A percentile compares a stretch with the other conserved stretches of the same genome.
These are phyloP conservation scores for Pyrrhosoma nymphula DNA, from an alignment of 2,888 invertebrate species.

Conservation along the genomic window DNA sequence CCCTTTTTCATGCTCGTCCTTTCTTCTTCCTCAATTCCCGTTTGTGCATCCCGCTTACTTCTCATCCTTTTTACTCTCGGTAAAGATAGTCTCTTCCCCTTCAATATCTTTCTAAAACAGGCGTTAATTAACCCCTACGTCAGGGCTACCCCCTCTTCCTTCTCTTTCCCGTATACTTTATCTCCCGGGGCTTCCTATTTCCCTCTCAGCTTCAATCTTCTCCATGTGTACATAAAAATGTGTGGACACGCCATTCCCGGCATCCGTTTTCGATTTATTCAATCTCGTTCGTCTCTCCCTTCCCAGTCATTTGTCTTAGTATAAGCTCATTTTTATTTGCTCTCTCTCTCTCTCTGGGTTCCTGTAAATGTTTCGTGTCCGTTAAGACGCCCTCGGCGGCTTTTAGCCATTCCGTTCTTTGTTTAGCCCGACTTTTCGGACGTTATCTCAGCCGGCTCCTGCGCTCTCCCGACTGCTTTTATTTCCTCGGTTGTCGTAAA, in stretches of 20 bases:
- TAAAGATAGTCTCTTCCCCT: neutral
- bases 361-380: neutral
- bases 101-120: neutral
- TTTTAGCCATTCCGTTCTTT: neutral
- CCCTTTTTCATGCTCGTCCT: too few relatives aligned
- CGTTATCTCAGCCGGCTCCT: neutral
- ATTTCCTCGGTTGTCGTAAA: constrained; percentile 7
- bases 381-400: neutral
- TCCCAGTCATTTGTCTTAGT: neutral
- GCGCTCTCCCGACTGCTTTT: neutral
- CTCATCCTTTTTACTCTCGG: neutral
- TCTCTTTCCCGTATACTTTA: neutral
- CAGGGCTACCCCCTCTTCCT: neutral
- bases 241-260: neutral
- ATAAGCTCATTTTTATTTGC: neutral
- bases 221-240: neutral
- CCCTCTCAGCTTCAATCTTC: neutral
- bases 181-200: neutral
- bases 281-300: neutral
- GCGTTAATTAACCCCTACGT: neutral
- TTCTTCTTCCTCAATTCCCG: neutral
- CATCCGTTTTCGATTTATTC: neutral
- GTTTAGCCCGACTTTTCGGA: neutral
- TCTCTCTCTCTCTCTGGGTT: neutral
- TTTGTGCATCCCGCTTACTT: neutral